phyloP scores from a whole-genome alignment of 2,113 vertebrate genomes.

The Eidolon helvum region DNA sequence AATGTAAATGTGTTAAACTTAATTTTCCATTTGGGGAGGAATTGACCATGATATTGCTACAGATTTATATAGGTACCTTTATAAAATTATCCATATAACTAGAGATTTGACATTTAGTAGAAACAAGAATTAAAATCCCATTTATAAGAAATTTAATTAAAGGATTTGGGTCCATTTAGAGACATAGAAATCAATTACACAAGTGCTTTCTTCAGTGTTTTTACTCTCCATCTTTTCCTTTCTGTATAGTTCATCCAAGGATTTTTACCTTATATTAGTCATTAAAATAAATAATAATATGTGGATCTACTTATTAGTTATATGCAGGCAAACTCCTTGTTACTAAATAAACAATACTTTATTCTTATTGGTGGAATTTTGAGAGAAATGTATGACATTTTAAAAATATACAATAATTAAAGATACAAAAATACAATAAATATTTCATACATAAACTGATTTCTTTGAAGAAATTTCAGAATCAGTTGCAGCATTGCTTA shows the following conservation, averaged over 20 bases:
- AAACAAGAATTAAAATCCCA: conserved; percentile 22
- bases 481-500: not conserved
- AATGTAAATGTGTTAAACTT: not conserved
- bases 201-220: not conserved
- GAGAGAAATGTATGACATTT: not conserved
- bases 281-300: not conserved
- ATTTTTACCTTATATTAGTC: not conserved
- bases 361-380: not conserved
- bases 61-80: not conserved
- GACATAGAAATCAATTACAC: not conserved
- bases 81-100: not conserved
- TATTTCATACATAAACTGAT: not conserved
- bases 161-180: not conserved
- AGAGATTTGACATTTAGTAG: not conserved
- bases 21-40: not conserved
- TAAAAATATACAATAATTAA: not conserved
- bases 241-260: not conserved
- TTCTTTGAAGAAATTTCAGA: not conserved
- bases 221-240: not conserved
- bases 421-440: not conserved
- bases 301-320: not conserved
- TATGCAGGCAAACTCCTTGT: not conserved
- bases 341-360: conserved; percentile 3
- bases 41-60: not conserved
- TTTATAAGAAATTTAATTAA: conserved; percentile 19